phyloP scores from a whole-genome alignment of 2,113 vertebrate species.

The Physeter macrocephalus region DNA sequence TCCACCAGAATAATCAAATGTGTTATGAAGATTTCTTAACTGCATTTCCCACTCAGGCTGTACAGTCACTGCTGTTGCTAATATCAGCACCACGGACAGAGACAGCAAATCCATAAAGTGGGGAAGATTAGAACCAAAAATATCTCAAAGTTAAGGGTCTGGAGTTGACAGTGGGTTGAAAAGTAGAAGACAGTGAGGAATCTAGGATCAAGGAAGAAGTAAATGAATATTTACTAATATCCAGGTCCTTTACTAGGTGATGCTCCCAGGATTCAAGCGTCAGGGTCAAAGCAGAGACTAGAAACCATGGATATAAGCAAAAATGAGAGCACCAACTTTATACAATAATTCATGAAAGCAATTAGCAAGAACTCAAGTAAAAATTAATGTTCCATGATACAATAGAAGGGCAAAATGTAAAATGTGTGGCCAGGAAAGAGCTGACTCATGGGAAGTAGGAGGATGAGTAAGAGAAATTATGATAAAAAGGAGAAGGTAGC shows the following conservation, averaged over 20 bases:
- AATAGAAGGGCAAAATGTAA: background rate
- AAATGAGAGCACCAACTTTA: background rate
- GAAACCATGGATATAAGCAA: background rate
- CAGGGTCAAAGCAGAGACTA: background rate
- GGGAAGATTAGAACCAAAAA: background rate
- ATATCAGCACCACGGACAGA: slow-evolving; percentile 53
- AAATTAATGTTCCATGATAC: background rate
- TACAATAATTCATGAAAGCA: background rate
- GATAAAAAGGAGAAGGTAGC: background rate
- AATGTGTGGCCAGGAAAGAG: background rate
- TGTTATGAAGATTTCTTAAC: background rate
- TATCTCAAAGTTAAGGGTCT: background rate
- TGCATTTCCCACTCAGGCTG: background rate
- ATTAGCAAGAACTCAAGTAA: background rate
- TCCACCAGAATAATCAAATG: background rate
- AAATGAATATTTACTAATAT: background rate
- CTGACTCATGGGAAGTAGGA: background rate
- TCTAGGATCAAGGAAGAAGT: background rate
- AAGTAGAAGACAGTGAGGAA: background rate
- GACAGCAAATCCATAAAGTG: background rate
- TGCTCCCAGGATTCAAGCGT: background rate
- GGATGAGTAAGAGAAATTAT: background rate
- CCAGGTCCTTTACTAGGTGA: background rate
- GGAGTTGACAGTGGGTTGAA: background rate
- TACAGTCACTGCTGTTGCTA: rapidly evolving